Conservation (phyloP, 2,113 vertebrate species). For the Himantopus leucocephalus region DNA sequence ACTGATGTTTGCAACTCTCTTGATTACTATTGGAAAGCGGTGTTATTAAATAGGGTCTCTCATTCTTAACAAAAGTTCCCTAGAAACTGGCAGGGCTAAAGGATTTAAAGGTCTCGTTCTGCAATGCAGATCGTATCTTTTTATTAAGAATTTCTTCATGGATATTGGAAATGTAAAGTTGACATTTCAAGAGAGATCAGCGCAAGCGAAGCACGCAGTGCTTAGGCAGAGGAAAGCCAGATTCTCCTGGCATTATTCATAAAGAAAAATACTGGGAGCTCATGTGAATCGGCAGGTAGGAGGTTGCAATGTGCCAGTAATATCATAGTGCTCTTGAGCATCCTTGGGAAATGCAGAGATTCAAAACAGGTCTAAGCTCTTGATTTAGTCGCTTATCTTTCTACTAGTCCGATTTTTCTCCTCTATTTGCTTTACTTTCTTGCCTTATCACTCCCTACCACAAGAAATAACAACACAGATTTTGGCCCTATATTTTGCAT, state of each 20-base stretch:
- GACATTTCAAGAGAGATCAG: slow-evolving; percentile 44
- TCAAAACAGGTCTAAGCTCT: slow-evolving; percentile 23
- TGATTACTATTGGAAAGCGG: background rate
- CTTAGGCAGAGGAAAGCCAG: background rate
- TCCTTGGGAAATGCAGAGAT: background rate
- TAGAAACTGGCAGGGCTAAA: slow-evolving; percentile 6
- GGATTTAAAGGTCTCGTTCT: slow-evolving; percentile 50
- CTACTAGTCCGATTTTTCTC: background rate
- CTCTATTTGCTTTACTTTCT: slow-evolving; percentile 22
- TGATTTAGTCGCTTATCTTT: slow-evolving; percentile 38
- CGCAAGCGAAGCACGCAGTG: background rate
- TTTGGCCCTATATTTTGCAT: slow-evolving; percentile 43
- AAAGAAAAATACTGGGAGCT: slow-evolving; percentile 31
- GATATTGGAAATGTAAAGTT: slow-evolving; percentile 56
- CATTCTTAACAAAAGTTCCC: background rate
- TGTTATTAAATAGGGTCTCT: slow-evolving; percentile 3
- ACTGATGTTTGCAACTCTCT: background rate
- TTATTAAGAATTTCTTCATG: slow-evolving; percentile 56
- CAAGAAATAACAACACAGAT: slow-evolving; percentile 37
- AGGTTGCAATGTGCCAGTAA: background rate
- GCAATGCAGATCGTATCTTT: slow-evolving; percentile 53
- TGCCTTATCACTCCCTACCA: slow-evolving; percentile 38
- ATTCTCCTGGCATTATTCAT: slow-evolving; percentile 23
- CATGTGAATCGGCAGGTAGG: slow-evolving; percentile 23
- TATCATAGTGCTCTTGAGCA: background rate